Evolutionary conservation across 2,797 vertebrate genomes (phyloP).

Genomic region (Neostethus bicornis): DNA sequence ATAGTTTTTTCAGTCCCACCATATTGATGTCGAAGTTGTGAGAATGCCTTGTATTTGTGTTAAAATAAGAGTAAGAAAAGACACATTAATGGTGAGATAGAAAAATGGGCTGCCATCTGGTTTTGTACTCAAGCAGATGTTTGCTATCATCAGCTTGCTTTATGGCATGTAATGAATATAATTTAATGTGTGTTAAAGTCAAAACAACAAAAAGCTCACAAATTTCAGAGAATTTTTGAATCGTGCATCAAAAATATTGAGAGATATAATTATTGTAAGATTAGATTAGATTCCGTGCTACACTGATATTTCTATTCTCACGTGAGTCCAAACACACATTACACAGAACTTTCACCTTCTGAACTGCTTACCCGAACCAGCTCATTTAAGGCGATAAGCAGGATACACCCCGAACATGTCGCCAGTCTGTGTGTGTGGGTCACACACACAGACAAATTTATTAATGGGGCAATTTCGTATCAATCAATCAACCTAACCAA

Average conservation of each 20-base stretch:
- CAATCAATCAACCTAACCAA: too few species aligned
- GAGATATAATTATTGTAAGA: too few species aligned
- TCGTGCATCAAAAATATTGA: too few species aligned
- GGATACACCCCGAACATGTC: too few species aligned
- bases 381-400: too few species aligned
- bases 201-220: neutral
- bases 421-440: too few species aligned
- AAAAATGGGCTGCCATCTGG: slow-evolving; percentile 1
- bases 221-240: too few species aligned
- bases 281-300: too few species aligned
- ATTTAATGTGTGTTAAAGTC: neutral
- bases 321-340: neutral
- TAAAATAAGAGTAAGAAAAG: neutral
- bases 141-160: neutral
- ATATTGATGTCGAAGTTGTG: neutral
- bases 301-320: neutral
- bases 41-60: slow-evolving; percentile 14
- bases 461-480: too few species aligned
- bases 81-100: slow-evolving; percentile 6
- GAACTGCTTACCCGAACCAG: too few species aligned
- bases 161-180: neutral
- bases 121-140: slow-evolving; percentile 1
- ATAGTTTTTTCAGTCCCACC: slow-evolving; percentile 4
- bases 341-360: too few species aligned
- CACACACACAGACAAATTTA: too few species aligned